Base-by-base conservation (phyloP, 2,888 invertebrate genomes). In the Campopleginae sp. region DNA sequence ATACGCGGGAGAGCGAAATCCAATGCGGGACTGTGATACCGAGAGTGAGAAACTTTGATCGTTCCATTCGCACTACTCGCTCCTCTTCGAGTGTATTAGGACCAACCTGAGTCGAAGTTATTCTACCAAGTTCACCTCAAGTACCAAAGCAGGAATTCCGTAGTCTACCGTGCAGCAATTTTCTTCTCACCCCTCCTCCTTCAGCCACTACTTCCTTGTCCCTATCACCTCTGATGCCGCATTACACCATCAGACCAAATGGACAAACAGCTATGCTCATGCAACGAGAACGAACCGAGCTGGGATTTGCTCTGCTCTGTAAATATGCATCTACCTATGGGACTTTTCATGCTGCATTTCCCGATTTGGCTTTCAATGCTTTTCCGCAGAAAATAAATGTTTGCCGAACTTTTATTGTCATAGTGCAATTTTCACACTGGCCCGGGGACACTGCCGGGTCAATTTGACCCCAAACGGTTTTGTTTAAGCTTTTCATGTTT, bases 21-120 rank as follows among this genome's bases (percentile, higher is more conserved):
- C 33, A 48, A 63, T 63, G 71, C 38, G 33, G 48, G 63, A 58
- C 68, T 48, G 68, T 38, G 70, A 61, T n/a, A 61, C 70, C 61
- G 38, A 38, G 72, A 76, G 46, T 66, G 72, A 66, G 80, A 84
- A 84, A 84, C 84, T 80, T 84, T 72, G 80, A 84, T 84, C 77
- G 72, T 74, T 77, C 48, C 71, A 74, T 84, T 80, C 77, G 84
- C 66, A 70, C 79, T 68, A n/a, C 27, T 72, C 44, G 38, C 77
- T 48, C 61, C 33, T 27, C 38, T 23, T 54, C 8, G 51, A 44
- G 70, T 75, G 79, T 79, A 80, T 84, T 72, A 66, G 54, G 76
- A 23, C 31, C 19, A 42, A n/a, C n/a, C 10, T 51, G 77, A 72
- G 63, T 77, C 61, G 66, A 74, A 76, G 77, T 71, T 72, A 84